Evolutionary conservation across 2,113 vertebrate genomes (phyloP).

Genomic region (Psilopsiagon aurifrons): DNA sequence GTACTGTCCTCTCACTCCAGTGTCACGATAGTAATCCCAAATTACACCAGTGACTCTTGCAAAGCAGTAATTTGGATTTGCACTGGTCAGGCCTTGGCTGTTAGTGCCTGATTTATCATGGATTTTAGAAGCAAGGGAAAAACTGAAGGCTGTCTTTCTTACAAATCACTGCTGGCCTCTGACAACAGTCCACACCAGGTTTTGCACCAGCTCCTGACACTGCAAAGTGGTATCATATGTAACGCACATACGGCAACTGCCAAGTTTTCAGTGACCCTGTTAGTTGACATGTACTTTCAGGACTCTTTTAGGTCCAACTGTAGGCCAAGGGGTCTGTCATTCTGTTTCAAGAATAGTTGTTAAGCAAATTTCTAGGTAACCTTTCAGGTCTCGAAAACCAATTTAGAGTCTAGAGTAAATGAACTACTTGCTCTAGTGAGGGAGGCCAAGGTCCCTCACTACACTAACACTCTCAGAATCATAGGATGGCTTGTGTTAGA

Average conservation of each 20-base stretch:
- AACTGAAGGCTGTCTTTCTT: neutral
- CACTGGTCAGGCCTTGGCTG: neutral
- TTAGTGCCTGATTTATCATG: neutral
- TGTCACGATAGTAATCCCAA: neutral
- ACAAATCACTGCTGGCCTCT: neutral
- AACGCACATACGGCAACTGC: fast-evolving
- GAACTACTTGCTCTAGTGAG: neutral
- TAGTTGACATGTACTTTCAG: neutral
- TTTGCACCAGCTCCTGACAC: neutral
- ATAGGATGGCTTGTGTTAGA: neutral
- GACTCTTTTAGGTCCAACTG: neutral
- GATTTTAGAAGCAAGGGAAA: neutral
- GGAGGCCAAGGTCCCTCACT: neutral
- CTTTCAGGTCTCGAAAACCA: neutral
- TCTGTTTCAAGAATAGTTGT: fast-evolving
- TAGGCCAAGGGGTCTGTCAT: fast-evolving
- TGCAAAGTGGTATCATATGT: neutral
- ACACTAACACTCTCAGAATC: neutral
- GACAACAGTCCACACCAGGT: neutral
- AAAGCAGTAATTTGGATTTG: neutral
- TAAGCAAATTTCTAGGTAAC: neutral
- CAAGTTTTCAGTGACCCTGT: neutral
- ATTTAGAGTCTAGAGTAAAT: neutral
- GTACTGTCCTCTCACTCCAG: fast-evolving
- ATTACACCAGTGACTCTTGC: neutral